Base-by-base conservation (phyloP, 1,140 invertebrate genomes). In the Pseudomyrmex sp. region DNA sequence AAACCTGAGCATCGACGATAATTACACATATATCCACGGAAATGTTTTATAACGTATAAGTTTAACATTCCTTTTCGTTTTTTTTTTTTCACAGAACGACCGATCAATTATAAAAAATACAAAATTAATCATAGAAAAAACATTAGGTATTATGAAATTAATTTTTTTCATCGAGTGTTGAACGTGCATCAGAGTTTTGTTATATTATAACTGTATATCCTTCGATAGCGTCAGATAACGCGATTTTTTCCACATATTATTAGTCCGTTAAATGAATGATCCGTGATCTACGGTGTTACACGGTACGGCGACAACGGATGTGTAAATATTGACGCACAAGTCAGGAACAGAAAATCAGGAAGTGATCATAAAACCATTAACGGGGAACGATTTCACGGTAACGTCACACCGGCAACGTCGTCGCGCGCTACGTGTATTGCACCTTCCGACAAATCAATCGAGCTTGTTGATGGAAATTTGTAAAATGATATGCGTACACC, bases 391-490 rank as follows among this genome's bases (percentile, higher is more conserved):
- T 66, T 80, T 59, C 44, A 35, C 72, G 66, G 65, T 8, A 44
- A 18, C 23, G 72, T 65, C 70, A 46, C 56, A 15, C n/a, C 20
- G 15, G 46, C 20, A 20, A 26, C 35, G 13, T 2, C 65, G 35
- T 44, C 50, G 26, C 26, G 26, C 26, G 62, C 66, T 56, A 76
- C 82, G 63, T 35, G 35, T 84, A 59, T 84, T 66, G 76, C 59
- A 52, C 59, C 77, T 85, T 65, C 58, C 26, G 74, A 83, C 74
- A 58, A 72, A 52, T 82, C 79, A 62, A 73, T 82, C 66, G 79
- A 65, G 50, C 61, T 59, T 20, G 61, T 83, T 63, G 59, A 23
- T 74, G 59, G 76, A 85, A 85, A 87, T 87, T 87, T 18, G 84
- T 73, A 61, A 83, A 72, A 52, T 73, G 84, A 59, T 66, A 66